These are phyloP conservation scores for Meandrina meandrites DNA, from an alignment of 92 coral and sea anemone genomes.

Conservation along the genomic window DNA sequence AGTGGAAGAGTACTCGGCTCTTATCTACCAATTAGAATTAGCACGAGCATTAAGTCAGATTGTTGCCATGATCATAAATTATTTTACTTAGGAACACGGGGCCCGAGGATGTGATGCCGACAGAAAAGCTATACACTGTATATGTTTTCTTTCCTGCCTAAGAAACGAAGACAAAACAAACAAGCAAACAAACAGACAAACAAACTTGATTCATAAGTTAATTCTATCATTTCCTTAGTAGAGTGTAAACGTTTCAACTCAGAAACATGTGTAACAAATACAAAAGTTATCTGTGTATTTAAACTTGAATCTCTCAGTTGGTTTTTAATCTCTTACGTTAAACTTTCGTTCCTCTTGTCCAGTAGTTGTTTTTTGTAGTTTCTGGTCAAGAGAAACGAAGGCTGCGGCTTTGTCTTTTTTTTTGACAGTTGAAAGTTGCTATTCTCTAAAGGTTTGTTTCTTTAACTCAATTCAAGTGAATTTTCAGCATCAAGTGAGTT, in stretches of 20 bases:
- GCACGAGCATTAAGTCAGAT: neutral
- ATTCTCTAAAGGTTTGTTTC: neutral
- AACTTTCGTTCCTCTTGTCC: neutral
- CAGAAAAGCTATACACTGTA: too few species aligned
- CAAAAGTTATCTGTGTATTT: neutral
- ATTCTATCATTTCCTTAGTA: neutral
- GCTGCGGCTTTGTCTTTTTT: too few species aligned
- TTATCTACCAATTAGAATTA: too few species aligned
- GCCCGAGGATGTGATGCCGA: too few species aligned
- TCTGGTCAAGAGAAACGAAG: neutral
- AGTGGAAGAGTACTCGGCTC: too few species aligned
- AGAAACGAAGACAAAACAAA: too few species aligned
- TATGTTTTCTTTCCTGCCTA: too few species aligned
- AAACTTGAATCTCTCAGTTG: neutral
- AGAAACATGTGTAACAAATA: neutral
- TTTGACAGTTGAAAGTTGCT: neutral
- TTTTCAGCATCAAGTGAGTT: slow-evolving; percentile 1
- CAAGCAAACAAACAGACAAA: neutral
- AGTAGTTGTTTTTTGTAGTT: neutral
- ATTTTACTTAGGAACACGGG: neutral
- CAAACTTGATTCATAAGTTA: too few species aligned
- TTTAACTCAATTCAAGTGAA: neutral
- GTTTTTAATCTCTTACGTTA: too few species aligned
- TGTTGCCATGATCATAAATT: neutral
- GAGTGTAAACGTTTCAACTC: neutral